Evolutionary conservation across 2,113 vertebrate species (phyloP).

Genomic region (Mola mola): DNA sequence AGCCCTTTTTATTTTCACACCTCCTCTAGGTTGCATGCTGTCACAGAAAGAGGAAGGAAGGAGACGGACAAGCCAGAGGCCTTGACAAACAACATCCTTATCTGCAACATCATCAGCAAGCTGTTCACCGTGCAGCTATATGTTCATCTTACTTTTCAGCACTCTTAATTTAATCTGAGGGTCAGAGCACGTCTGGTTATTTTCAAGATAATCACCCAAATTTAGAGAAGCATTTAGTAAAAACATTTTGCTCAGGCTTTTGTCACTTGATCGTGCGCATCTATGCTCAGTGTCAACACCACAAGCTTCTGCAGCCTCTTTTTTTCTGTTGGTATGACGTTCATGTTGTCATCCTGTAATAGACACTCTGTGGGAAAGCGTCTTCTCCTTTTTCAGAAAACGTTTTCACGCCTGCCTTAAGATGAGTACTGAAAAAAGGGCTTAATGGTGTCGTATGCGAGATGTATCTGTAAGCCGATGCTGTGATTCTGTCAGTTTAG

Average conservation of each 20-base stretch:
- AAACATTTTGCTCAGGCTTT: neutral
- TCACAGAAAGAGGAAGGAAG: slow-evolving; percentile 68
- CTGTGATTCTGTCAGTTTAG: slow-evolving; percentile 42
- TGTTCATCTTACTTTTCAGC: neutral
- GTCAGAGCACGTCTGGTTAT: neutral
- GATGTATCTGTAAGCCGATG: neutral
- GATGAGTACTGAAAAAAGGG: neutral
- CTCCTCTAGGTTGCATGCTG: slow-evolving; percentile 33
- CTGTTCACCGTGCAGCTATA: neutral
- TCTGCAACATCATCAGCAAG: slow-evolving; percentile 30
- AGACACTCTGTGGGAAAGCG: neutral
- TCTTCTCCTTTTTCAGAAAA: slow-evolving; percentile 25
- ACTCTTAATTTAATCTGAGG: slow-evolving; percentile 8
- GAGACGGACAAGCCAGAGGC: slow-evolving; percentile 3
- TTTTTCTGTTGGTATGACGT: slow-evolving; percentile 7
- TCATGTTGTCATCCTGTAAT: neutral
- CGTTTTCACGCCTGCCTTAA: neutral
- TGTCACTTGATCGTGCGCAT: no score
- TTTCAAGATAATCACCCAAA: neutral
- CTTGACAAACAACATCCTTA: slow-evolving; percentile 40
- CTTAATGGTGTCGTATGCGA: no score
- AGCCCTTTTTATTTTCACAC: slow-evolving; percentile 58
- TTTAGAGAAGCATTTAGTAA: no score
- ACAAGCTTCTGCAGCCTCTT: neutral
- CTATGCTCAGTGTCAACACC: neutral